A percentile compares a stretch with the other conserved stretches of the same genome.
Conservation (phyloP, 2,113 vertebrate genomes). For the Poicephalus meyeri region DNA sequence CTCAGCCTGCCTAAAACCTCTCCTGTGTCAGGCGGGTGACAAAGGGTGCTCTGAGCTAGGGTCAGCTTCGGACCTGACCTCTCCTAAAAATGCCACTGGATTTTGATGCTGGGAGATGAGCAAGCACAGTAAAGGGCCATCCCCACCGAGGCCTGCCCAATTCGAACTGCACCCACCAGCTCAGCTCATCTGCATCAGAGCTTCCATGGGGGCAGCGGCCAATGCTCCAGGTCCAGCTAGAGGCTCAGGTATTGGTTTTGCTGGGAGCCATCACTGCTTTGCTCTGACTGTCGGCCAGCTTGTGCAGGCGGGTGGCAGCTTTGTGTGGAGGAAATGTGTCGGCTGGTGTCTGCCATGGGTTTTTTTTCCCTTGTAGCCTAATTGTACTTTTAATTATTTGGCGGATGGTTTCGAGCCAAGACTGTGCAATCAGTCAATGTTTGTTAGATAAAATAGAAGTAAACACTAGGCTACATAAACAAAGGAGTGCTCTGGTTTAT, state of each 20-base stretch:
- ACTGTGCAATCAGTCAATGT: constrained; percentile 3
- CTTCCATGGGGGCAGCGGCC: not conserved
- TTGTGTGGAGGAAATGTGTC: not conserved
- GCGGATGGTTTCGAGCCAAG: not conserved
- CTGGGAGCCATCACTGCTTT: not conserved
- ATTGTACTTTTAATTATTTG: constrained; percentile 30
- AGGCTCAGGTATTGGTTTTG: not conserved
- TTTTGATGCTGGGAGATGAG: not conserved
- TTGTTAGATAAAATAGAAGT: constrained; percentile 53
- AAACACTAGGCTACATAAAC: constrained; percentile 42
- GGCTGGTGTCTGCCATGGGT: fast-evolving
- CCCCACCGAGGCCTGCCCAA: not conserved
- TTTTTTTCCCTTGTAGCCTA: not conserved
- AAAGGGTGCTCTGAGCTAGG: not conserved
- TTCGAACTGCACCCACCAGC: not conserved
- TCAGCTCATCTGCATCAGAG: not conserved
- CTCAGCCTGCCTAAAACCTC: not conserved
- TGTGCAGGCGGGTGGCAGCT: not conserved
- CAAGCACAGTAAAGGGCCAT: not conserved
- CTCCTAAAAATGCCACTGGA: not conserved
- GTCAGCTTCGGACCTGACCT: not conserved
- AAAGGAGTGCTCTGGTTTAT: constrained; percentile 27
- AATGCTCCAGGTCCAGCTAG: fast-evolving
- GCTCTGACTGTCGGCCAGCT: not conserved
- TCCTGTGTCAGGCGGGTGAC: fast-evolving